These are phyloP conservation scores for Lasioglossum zephyrum DNA, from an alignment of 2,888 invertebrate genomes.

Conservation along the genomic window DNA sequence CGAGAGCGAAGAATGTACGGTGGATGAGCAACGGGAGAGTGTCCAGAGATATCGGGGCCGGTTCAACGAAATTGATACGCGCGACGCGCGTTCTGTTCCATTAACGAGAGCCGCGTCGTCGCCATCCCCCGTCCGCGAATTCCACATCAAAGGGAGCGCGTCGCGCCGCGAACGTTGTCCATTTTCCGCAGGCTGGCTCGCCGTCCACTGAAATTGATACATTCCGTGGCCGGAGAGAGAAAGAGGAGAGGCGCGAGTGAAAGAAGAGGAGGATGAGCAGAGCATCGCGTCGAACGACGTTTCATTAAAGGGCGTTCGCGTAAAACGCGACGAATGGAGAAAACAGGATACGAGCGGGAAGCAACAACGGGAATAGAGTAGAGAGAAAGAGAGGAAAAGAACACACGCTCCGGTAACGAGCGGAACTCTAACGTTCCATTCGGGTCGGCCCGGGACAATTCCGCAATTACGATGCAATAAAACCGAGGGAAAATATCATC, in stretches of 20 bases:
- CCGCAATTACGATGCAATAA: slow-evolving; percentile 63
- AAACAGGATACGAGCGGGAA: not conserved
- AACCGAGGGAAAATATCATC: slow-evolving; percentile 46
- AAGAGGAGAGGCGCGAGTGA: not conserved
- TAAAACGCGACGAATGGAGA: slow-evolving; percentile 25
- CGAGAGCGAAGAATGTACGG: not conserved
- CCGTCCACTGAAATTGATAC: slow-evolving; percentile 45
- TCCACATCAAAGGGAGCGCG: slow-evolving; percentile 24
- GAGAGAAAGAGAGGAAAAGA: not conserved
- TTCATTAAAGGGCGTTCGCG: slow-evolving; percentile 36
- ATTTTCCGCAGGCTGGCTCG: not conserved
- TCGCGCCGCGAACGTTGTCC: slow-evolving; percentile 7
- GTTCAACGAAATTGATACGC: not conserved
- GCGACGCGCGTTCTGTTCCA: slow-evolving; percentile 13
- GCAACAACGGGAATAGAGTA: not conserved
- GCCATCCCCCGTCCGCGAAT: not conserved
- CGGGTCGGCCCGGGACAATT: slow-evolving; percentile 30
- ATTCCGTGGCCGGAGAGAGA: slow-evolving; percentile 15
- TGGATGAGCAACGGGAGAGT: not conserved
- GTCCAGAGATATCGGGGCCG: not conserved
- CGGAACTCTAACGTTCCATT: slow-evolving; percentile 34
- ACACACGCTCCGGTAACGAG: not conserved
- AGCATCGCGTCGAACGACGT: slow-evolving; percentile 28
- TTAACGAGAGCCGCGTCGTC: slow-evolving; percentile 17
- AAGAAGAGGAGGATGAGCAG: not conserved